Percentiles rank a stretch among this genome's conserved stretches.
Conservation (phyloP, 2,797 vertebrate genomes). For the Catamblyrhynchus diadema region DNA sequence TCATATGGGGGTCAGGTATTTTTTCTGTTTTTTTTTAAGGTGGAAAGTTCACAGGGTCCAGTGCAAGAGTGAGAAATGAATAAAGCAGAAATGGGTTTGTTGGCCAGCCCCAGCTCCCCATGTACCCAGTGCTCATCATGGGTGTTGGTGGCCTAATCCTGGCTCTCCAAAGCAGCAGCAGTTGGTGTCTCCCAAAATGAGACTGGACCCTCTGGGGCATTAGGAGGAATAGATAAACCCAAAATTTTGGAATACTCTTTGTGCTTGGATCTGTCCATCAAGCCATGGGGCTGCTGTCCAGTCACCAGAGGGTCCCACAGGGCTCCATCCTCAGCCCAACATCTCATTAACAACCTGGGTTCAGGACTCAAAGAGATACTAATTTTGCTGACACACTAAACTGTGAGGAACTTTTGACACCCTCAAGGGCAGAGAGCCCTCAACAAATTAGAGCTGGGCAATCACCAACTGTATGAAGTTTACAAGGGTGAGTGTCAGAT, state of each 20-base stretch:
- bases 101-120: conserved; percentile 13
- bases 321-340: neutral
- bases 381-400: neutral
- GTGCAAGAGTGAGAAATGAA: conserved; percentile 15
- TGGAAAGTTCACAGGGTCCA: conserved; percentile 58
- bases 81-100: conserved; percentile 26
- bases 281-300: fast-evolving
- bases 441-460: neutral
- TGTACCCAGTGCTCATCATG: fast-evolving
- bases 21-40: neutral
- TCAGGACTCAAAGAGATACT: neutral
- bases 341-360: neutral
- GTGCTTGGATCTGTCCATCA: conserved; percentile 28
- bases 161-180: conserved; percentile 12
- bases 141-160: neutral
- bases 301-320: neutral
- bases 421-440: neutral
- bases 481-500: fast-evolving
- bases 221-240: conserved; percentile 8
- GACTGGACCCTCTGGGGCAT: conserved; percentile 12
- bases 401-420: neutral
- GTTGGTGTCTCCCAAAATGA: conserved; percentile 11
- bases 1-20: neutral
- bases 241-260: conserved; percentile 9
- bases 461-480: neutral